A percentile compares a stretch with the other conserved stretches of the same genome.
phyloP scores from a whole-genome alignment of 35 echinoderm and acorn worm species.

The Patiria miniata region DNA sequence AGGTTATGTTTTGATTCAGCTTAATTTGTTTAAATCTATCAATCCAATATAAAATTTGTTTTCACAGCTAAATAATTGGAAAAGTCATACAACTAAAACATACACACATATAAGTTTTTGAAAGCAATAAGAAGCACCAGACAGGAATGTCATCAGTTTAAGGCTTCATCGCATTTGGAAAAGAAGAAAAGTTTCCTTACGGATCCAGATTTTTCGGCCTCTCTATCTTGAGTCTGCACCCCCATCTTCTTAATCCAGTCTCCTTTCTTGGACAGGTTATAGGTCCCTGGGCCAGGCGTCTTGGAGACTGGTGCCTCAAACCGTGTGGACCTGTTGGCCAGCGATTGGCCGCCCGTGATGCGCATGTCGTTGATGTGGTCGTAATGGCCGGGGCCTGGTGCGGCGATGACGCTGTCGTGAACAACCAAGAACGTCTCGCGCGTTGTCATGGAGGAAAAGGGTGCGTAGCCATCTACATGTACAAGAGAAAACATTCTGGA shows the following conservation, averaged over 20 bases:
- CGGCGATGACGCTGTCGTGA: slow-evolving; percentile 92
- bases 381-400: slow-evolving; percentile 97
- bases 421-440: slow-evolving; percentile 91
- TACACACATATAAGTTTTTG: too few relatives aligned
- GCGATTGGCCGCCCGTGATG: slow-evolving; percentile 81
- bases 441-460: slow-evolving; percentile 87
- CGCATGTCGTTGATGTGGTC: slow-evolving; percentile 60
- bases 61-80: too few relatives aligned
- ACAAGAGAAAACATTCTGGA: neutral
- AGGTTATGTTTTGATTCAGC: too few relatives aligned
- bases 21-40: too few relatives aligned
- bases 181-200: neutral
- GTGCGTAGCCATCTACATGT: slow-evolving; percentile 89
- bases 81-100: too few relatives aligned
- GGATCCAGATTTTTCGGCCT: neutral
- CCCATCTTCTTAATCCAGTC: slow-evolving; percentile 90
- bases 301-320: slow-evolving; percentile 66
- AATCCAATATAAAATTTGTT: too few relatives aligned
- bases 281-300: slow-evolving; percentile 92
- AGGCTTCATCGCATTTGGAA: too few relatives aligned
- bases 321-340: slow-evolving; percentile 81
- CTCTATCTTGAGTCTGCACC: slow-evolving; percentile 9
- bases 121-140: too few relatives aligned
- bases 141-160: too few relatives aligned
- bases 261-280: slow-evolving; percentile 78